Conservation (phyloP, 2,888 invertebrate genomes). For the Leucophora obtusa region DNA sequence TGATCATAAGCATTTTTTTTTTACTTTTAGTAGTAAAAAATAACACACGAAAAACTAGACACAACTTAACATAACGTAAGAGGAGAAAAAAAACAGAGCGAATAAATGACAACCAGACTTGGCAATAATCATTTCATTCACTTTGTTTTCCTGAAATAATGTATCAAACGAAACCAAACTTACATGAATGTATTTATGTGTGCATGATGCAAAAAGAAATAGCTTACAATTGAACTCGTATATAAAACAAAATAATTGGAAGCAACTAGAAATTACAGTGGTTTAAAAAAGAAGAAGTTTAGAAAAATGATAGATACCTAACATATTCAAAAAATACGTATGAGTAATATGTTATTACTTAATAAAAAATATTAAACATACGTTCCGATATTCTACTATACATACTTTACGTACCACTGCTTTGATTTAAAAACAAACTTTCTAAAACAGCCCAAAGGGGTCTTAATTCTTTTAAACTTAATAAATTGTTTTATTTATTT, state of each 20-base stretch:
- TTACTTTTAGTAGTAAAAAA: neutral
- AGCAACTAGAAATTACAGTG: neutral
- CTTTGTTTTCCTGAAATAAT: conserved; percentile 7
- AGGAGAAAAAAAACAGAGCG: neutral
- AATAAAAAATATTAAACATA: no score
- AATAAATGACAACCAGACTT: conserved; percentile 41
- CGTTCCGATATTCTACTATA: no score
- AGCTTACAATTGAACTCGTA: neutral
- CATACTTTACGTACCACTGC: no score
- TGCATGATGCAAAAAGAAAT: neutral
- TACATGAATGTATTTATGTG: neutral
- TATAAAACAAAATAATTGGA: neutral
- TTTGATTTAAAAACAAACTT: no score
- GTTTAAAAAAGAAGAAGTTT: neutral
- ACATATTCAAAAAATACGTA: no score
- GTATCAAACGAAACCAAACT: conserved; percentile 28
- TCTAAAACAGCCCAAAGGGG: no score
- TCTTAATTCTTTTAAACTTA: no score
- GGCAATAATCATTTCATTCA: conserved; percentile 48
- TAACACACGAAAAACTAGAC: neutral
- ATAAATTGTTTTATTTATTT: no score
- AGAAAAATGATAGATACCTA: no score
- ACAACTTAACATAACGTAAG: neutral
- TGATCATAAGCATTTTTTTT: conserved; percentile 41
- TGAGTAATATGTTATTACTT: no score